Conservation (phyloP, 2,113 vertebrate species). For the Chionodraco myersi region DNA sequence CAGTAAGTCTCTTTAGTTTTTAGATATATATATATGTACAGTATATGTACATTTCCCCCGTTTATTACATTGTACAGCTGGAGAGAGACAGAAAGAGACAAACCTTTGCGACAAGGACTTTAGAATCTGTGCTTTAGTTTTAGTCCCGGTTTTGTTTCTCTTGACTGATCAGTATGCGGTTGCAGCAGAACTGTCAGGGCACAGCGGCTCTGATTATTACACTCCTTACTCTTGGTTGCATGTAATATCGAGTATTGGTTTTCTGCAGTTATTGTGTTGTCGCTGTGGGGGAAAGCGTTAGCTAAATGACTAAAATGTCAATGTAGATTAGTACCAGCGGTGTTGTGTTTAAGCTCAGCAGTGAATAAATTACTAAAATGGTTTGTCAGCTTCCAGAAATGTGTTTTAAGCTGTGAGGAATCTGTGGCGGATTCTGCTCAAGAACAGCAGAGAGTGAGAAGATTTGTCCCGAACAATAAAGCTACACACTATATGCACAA, state of each 20-base stretch:
- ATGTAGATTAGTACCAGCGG: slow-evolving; percentile 39
- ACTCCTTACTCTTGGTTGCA: slow-evolving; percentile 42
- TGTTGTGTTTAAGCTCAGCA: slow-evolving; percentile 19
- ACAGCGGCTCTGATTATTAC: slow-evolving; percentile 44
- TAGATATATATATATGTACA: neutral
- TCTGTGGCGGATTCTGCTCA: slow-evolving; percentile 8
- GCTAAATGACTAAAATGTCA: slow-evolving; percentile 52
- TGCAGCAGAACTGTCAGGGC: slow-evolving; percentile 27
- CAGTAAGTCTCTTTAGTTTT: neutral
- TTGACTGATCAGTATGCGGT: slow-evolving; percentile 18
- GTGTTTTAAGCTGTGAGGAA: slow-evolving; percentile 34
- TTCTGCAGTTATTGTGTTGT: slow-evolving; percentile 45
- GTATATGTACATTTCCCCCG: too few relatives aligned
- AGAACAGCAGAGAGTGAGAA: neutral
- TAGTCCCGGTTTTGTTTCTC: neutral
- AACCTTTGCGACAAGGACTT: too few relatives aligned
- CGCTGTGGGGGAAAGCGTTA: slow-evolving; percentile 40
- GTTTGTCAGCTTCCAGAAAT: slow-evolving; percentile 17
- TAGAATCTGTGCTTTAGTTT: neutral
- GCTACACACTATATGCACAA: neutral
- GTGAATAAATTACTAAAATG: slow-evolving; percentile 8
- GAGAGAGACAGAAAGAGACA: too few relatives aligned
- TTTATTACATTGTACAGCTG: too few relatives aligned
- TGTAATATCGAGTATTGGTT: slow-evolving; percentile 49
- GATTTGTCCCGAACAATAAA: slow-evolving; percentile 10